These are phyloP conservation scores for Megalurothrips usitatus DNA, from an alignment of 2,888 invertebrate genomes.

Conservation along the genomic window DNA sequence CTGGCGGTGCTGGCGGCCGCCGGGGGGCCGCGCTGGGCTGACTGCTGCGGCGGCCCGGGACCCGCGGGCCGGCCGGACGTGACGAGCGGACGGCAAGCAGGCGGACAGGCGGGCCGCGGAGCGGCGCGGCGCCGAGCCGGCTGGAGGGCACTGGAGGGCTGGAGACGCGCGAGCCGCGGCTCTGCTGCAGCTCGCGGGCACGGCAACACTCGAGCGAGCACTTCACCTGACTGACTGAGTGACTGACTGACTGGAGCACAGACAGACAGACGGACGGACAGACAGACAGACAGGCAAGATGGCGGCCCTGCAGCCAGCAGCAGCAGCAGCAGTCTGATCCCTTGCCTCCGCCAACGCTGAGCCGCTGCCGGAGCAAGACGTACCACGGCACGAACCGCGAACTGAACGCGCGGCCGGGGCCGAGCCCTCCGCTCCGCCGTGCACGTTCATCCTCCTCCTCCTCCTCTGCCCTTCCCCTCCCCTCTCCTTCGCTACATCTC, in stretches of 20 bases:
- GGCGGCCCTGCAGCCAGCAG: background rate
- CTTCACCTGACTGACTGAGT: too few relatives aligned
- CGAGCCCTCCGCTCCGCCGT: background rate
- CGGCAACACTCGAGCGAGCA: too few relatives aligned
- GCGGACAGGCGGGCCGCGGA: background rate
- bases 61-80: background rate
- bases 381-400: too few relatives aligned
- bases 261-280: background rate
- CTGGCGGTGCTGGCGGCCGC: background rate
- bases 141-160: background rate
- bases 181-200: too few relatives aligned
- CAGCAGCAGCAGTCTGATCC: too few relatives aligned
- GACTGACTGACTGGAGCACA: background rate
- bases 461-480: background rate
- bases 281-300: background rate
- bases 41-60: background rate
- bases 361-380: background rate
- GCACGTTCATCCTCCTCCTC: background rate
- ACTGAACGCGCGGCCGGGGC: background rate
- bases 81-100: background rate
- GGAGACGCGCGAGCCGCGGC: background rate
- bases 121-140: background rate
- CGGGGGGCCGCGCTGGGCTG: background rate
- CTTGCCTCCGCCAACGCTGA: background rate
- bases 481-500: too few relatives aligned